These are phyloP conservation scores for Halesus radiatus DNA, from an alignment of 1,140 invertebrate species.

Conservation along the genomic window DNA sequence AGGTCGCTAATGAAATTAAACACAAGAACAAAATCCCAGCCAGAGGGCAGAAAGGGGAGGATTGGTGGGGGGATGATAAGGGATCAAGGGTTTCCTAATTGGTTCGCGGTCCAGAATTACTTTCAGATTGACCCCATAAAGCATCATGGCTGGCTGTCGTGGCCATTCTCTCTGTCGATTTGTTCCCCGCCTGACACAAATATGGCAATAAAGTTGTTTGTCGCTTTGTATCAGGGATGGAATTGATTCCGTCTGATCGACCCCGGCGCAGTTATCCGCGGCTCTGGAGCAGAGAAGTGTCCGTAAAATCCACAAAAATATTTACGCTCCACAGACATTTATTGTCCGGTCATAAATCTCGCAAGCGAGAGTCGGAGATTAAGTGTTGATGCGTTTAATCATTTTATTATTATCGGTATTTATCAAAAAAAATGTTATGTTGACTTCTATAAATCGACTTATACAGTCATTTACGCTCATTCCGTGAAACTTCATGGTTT, in stretches of 20 bases:
- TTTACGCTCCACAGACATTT: not conserved
- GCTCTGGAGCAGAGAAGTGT: slow-evolving; percentile 1
- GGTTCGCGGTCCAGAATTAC: slow-evolving; percentile 51
- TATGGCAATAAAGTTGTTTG: slow-evolving; percentile 50
- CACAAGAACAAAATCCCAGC: not conserved
- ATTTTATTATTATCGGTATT: no score
- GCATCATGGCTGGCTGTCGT: slow-evolving; percentile 50
- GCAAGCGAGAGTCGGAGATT: no score
- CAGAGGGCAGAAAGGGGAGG: not conserved
- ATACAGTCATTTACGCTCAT: no score
- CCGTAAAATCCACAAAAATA: slow-evolving; percentile 24
- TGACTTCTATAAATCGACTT: no score
- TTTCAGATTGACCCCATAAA: slow-evolving; percentile 55
- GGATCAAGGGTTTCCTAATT: slow-evolving; percentile 43
- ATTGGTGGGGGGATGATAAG: not conserved
- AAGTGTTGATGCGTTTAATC: no score
- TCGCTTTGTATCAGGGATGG: slow-evolving; percentile 28
- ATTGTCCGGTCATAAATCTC: not conserved
- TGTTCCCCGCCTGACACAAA: slow-evolving; percentile 48
- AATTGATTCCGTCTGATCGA: slow-evolving; percentile 39
- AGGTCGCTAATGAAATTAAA: slow-evolving; percentile 44
- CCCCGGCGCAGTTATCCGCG: not conserved
- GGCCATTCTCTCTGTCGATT: slow-evolving; percentile 43
- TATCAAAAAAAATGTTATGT: no score
- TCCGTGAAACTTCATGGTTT: no score